These are phyloP conservation scores for Proisotoma minuta DNA, from an alignment of 2,888 invertebrate species.

Conservation along the genomic window DNA sequence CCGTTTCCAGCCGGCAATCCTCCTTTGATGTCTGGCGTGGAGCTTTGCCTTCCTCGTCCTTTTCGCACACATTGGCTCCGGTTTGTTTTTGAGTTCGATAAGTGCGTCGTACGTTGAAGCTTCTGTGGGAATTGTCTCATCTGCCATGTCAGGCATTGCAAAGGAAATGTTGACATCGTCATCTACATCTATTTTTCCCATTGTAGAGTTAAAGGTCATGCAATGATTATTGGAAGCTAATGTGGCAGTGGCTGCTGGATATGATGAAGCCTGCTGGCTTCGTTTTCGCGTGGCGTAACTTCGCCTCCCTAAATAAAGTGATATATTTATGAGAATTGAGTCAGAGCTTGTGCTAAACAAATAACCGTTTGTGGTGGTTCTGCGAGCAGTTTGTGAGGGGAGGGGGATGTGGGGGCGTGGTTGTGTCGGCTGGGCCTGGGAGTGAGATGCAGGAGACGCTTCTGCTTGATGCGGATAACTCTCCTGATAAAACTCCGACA, in stretches of 20 bases:
- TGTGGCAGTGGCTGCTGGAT: neutral
- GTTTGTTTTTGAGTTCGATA: conserved; percentile 78
- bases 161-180: conserved; percentile 67
- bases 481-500: conserved; percentile 79
- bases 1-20: conserved; percentile 74
- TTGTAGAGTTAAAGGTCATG: conserved; percentile 32
- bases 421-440: conserved; percentile 6
- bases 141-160: conserved; percentile 76
- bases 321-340: neutral
- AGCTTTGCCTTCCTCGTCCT: conserved; percentile 71
- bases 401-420: conserved; percentile 31
- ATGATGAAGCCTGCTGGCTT: too few species aligned
- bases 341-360: neutral
- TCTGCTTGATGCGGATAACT: conserved; percentile 59
- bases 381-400: conserved; percentile 40
- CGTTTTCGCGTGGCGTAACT: neutral
- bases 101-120: conserved; percentile 80
- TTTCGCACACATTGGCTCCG: conserved; percentile 76
- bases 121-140: conserved; percentile 71
- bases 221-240: neutral
- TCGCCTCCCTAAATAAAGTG: neutral
- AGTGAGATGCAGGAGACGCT: conserved; percentile 13
- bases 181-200: conserved; percentile 50
- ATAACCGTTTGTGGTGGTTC: conserved; percentile 17
- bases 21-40: conserved; percentile 73